These are phyloP conservation scores for Drosophila baimaii DNA, from an alignment of 1,140 invertebrate species.

Conservation along the genomic window DNA sequence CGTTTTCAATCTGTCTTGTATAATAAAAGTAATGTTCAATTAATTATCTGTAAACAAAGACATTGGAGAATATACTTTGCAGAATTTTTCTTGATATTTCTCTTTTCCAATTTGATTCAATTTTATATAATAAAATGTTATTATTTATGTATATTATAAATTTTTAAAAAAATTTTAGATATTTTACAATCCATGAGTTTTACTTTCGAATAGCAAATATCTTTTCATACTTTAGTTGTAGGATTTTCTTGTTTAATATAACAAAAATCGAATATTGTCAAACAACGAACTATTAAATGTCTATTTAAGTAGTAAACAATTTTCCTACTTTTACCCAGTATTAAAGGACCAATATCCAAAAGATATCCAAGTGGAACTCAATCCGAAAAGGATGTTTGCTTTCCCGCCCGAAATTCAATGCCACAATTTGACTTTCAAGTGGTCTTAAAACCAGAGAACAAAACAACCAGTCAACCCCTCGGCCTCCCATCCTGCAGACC, in stretches of 20 bases:
- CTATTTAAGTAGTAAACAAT: not conserved
- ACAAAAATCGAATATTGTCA: too few relatives aligned
- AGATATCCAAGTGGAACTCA: slow-evolving; percentile 45
- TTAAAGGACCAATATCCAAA: slow-evolving; percentile 1
- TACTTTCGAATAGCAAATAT: not conserved
- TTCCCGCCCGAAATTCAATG: slow-evolving; percentile 61
- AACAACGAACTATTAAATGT: not conserved
- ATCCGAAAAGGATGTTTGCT: slow-evolving; percentile 56
- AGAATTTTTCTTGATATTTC: too few relatives aligned
- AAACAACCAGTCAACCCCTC: slow-evolving; percentile 29
- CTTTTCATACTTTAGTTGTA: not conserved
- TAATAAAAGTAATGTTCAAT: too few relatives aligned
- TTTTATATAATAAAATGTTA: too few relatives aligned
- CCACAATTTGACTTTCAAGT: slow-evolving; percentile 77
- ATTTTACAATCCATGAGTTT: too few relatives aligned
- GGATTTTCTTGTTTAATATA: not conserved
- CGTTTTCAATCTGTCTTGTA: too few relatives aligned
- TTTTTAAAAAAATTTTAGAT: too few relatives aligned
- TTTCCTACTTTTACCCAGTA: not conserved
- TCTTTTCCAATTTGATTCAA: too few relatives aligned
- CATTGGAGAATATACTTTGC: too few relatives aligned
- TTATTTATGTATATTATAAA: too few relatives aligned
- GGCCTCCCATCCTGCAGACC: slow-evolving; percentile 4
- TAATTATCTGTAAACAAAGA: too few relatives aligned
- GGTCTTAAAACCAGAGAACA: slow-evolving; percentile 46